A percentile compares a stretch with the other conserved stretches of the same genome.
Evolutionary conservation across 2,888 invertebrate genomes (phyloP).

Genomic region (Mythimna pallens): DNA sequence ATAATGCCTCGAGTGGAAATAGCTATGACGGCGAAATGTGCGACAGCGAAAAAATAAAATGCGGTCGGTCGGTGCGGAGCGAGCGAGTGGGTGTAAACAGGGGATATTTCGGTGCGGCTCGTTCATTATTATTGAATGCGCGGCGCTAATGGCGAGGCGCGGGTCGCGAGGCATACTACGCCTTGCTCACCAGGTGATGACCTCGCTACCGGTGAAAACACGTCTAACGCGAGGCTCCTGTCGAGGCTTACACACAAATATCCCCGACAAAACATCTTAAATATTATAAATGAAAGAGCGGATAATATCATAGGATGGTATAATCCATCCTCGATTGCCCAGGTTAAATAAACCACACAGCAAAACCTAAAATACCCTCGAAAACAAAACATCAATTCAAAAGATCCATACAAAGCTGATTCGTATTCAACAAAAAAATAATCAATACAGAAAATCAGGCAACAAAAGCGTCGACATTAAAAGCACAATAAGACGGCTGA

Average conservation of each 20-base stretch:
- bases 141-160: slow-evolving; percentile 86
- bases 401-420: slow-evolving; percentile 58
- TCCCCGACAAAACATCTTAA: neutral
- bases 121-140: slow-evolving; percentile 90
- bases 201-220: slow-evolving; percentile 47
- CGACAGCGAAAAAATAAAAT: slow-evolving; percentile 91
- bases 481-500: slow-evolving; percentile 66
- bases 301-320: neutral
- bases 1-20: slow-evolving; percentile 91
- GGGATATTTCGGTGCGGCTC: slow-evolving; percentile 90
- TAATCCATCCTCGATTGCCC: neutral
- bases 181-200: slow-evolving; percentile 51
- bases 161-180: slow-evolving; percentile 49
- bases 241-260: neutral
- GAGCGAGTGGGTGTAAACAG: slow-evolving; percentile 90
- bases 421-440: slow-evolving; percentile 62
- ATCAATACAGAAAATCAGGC: slow-evolving; percentile 58
- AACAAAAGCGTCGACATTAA: slow-evolving; percentile 63
- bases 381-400: slow-evolving; percentile 54
- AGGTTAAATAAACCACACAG: neutral
- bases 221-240: slow-evolving; percentile 1
- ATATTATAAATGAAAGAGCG: neutral
- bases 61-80: slow-evolving; percentile 89
- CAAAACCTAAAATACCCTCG: slow-evolving; percentile 28
- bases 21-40: slow-evolving; percentile 91